Conservation (phyloP, 2,888 invertebrate species). For the Iselma pallidipennis region DNA sequence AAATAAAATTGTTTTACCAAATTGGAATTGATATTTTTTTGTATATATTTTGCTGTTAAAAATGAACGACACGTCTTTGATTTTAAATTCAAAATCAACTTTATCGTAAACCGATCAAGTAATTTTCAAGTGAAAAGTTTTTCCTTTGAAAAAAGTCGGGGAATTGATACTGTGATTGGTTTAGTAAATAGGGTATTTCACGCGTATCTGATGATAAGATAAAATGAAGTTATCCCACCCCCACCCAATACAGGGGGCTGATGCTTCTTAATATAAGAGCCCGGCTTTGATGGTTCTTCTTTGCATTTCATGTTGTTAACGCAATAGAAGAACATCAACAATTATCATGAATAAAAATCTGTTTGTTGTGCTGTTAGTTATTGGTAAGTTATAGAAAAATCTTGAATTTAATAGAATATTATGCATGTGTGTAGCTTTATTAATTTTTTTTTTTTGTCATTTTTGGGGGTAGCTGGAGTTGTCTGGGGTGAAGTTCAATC, state of each 20-base stretch:
- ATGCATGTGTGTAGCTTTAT: neutral
- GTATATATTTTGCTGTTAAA: neutral
- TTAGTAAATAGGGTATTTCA: constrained; percentile 30
- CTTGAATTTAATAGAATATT: neutral
- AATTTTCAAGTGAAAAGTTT: constrained; percentile 36
- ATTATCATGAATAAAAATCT: constrained; percentile 31
- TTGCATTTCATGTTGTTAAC: constrained; percentile 5
- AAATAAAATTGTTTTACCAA: no score
- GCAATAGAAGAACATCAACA: neutral
- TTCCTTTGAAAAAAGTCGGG: constrained; percentile 37
- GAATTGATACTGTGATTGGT: constrained; percentile 34
- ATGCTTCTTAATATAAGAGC: constrained; percentile 13
- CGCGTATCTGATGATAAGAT: constrained; percentile 35
- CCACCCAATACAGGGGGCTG: no score
- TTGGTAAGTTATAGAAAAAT: constrained; percentile 29
- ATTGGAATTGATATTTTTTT: no score
- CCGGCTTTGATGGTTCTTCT: constrained; percentile 1
- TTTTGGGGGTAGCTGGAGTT: constrained; percentile 57
- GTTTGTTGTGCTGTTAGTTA: constrained; percentile 29
- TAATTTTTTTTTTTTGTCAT: constrained; percentile 14
- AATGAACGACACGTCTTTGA: neutral
- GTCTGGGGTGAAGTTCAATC: constrained; percentile 63
- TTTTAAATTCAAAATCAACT: constrained; percentile 25
- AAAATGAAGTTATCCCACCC: constrained; percentile 36
- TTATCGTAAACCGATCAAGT: constrained; percentile 31